A percentile compares a stretch with the other conserved stretches of the same genome.
Conservation (phyloP, 1,140 invertebrate species). For the Bombus sibiricus region DNA sequence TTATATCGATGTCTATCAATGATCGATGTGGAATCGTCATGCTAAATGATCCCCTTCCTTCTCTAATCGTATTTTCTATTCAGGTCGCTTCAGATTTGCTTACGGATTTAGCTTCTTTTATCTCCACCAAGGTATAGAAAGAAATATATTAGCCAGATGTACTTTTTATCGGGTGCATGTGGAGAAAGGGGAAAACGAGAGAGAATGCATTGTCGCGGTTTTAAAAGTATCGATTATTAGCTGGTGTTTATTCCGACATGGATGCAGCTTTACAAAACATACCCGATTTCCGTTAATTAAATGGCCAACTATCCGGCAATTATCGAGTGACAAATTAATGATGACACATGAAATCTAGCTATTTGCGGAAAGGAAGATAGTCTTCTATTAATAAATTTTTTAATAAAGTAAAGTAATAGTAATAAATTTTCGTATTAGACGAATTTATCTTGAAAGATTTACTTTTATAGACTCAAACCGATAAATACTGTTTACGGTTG, state of each 20-base stretch:
- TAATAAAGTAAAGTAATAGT: no score
- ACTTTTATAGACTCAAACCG: not conserved
- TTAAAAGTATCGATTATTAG: slow-evolving; percentile 33
- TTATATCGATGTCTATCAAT: slow-evolving; percentile 14
- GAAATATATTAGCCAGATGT: not conserved
- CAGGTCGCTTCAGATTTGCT: not conserved
- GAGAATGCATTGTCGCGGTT: not conserved
- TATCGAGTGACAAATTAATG: not conserved
- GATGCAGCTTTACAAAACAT: slow-evolving; percentile 8
- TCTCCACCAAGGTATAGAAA: not conserved
- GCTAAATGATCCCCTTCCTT: slow-evolving; percentile 7
- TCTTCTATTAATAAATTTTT: not conserved
- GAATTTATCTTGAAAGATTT: not conserved
- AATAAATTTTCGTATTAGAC: no score
- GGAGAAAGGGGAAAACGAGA: not conserved
- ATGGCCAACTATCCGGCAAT: not conserved
- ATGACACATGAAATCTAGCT: not conserved
- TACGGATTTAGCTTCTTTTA: not conserved
- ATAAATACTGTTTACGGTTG: not conserved
- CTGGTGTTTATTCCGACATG: slow-evolving; percentile 18
- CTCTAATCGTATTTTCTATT: not conserved
- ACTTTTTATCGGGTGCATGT: not conserved
- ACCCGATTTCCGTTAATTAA: slow-evolving; percentile 16
- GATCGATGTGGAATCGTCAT: not conserved
- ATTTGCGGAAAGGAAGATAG: not conserved